Evolutionary conservation across 37 sponge, comb jelly and placozoan species (phyloP).

Genomic region (Diacarnus erythraeanus): DNA sequence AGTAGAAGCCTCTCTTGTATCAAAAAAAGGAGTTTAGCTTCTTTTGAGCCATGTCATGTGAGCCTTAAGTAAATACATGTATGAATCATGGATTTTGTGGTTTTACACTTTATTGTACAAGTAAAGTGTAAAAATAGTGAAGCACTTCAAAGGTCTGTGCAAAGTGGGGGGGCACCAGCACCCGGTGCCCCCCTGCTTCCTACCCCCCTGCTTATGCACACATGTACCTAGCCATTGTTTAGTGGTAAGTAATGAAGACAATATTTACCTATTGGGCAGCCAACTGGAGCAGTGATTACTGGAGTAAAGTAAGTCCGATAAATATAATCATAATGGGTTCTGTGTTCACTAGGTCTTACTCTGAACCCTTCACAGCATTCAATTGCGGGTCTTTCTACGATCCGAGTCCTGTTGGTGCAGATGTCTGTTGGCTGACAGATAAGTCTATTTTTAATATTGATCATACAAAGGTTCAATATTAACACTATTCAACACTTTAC

Average conservation of each 20-base stretch:
- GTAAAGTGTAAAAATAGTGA: too few species aligned
- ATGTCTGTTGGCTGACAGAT: slow-evolving; percentile 15
- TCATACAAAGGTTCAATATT: too few species aligned
- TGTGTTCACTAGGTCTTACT: background rate
- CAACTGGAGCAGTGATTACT: slow-evolving; percentile 7
- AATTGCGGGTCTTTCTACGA: background rate
- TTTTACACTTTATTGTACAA: too few species aligned
- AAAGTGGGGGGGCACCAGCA: too few species aligned
- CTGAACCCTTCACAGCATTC: slow-evolving; percentile 45
- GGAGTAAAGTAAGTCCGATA: background rate
- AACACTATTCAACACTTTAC: too few species aligned
- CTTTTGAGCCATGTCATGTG: too few species aligned
- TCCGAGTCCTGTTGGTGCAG: slow-evolving; percentile 18
- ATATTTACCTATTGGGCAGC: slow-evolving; percentile 38
- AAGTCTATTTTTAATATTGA: background rate
- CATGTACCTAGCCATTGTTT: background rate
- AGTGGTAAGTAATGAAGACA: background rate
- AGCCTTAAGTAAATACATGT: too few species aligned
- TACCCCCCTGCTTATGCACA: background rate
- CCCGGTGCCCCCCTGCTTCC: background rate
- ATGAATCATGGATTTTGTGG: too few species aligned
- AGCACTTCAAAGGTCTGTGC: too few species aligned
- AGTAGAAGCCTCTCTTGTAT: too few species aligned
- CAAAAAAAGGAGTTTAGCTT: too few species aligned
- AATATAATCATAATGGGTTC: background rate